These are phyloP conservation scores for Leptinotarsa tumamoca DNA, from an alignment of 2,888 invertebrate genomes.

Conservation along the genomic window DNA sequence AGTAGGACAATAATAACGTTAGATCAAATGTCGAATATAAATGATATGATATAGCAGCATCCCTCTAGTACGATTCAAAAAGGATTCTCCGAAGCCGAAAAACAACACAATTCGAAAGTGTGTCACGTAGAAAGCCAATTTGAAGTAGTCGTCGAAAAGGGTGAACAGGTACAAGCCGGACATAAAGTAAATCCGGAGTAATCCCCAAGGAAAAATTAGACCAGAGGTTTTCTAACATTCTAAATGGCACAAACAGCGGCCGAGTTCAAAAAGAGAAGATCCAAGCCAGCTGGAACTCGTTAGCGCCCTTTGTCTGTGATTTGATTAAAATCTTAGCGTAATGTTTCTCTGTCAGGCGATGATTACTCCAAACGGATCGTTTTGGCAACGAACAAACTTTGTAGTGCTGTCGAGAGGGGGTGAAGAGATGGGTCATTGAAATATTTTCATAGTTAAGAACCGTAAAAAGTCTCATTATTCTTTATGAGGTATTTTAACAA, in stretches of 20 bases:
- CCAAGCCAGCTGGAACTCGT: constrained; percentile 25
- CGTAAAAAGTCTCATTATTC: too few relatives aligned
- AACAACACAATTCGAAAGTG: constrained; percentile 28
- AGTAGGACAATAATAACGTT: too few relatives aligned
- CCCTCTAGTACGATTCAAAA: not conserved
- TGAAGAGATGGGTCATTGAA: not conserved
- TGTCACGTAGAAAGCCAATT: constrained; percentile 45
- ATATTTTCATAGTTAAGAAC: not conserved
- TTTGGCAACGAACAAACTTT: not conserved
- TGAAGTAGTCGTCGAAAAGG: constrained; percentile 32
- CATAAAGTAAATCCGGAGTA: constrained; percentile 35
- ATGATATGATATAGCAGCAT: not conserved
- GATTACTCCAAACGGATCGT: constrained; percentile 9
- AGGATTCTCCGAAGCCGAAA: constrained; percentile 6
- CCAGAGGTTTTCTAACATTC: constrained; percentile 37
- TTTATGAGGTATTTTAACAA: too few relatives aligned
- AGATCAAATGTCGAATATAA: not conserved
- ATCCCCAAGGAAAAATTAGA: constrained; percentile 45
- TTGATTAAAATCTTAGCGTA: constrained; percentile 23
- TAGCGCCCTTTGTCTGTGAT: constrained; percentile 16
- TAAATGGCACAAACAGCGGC: constrained; percentile 28
- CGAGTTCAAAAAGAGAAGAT: constrained; percentile 32
- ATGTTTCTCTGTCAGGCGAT: constrained; percentile 16
- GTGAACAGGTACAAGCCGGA: constrained; percentile 37
- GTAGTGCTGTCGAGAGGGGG: too few relatives aligned